Evolutionary conservation across 2,797 vertebrate genomes (phyloP).

Genomic region (Phataginus tetradactyla): DNA sequence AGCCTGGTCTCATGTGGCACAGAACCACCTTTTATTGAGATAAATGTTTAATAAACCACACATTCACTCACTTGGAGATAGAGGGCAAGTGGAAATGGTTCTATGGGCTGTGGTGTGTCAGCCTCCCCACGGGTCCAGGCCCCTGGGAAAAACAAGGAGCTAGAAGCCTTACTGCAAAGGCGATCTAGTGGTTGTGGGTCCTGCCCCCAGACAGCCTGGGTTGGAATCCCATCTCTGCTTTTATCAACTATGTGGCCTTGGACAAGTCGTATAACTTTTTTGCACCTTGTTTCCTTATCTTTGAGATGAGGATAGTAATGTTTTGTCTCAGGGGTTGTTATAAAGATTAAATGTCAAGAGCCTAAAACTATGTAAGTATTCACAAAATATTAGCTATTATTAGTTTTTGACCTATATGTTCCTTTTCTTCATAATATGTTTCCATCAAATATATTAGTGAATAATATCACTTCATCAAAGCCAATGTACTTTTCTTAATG

Average conservation of each 20-base stretch:
- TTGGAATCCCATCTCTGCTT: background rate
- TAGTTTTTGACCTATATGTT: background rate
- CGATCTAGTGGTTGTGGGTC: background rate
- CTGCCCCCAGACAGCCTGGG: background rate
- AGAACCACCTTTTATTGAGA: background rate
- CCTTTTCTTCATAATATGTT: no score
- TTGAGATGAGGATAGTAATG: background rate
- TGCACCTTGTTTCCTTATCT: background rate
- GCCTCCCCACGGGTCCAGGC: background rate
- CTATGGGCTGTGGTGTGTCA: background rate
- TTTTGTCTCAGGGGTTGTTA: background rate
- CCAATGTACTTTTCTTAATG: no score
- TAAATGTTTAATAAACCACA: background rate
- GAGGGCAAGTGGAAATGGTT: background rate
- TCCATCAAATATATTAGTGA: no score
- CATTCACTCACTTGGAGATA: background rate
- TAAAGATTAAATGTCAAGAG: background rate
- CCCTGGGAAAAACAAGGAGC: fast-evolving
- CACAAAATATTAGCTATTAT: background rate
- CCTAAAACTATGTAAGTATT: background rate
- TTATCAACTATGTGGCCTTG: background rate
- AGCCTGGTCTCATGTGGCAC: background rate
- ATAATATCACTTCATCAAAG: no score
- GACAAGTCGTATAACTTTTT: background rate
- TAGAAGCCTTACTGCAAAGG: fast-evolving